phyloP scores from a whole-genome alignment of 2,888 invertebrate genomes.

The Andrena flavipes region DNA sequence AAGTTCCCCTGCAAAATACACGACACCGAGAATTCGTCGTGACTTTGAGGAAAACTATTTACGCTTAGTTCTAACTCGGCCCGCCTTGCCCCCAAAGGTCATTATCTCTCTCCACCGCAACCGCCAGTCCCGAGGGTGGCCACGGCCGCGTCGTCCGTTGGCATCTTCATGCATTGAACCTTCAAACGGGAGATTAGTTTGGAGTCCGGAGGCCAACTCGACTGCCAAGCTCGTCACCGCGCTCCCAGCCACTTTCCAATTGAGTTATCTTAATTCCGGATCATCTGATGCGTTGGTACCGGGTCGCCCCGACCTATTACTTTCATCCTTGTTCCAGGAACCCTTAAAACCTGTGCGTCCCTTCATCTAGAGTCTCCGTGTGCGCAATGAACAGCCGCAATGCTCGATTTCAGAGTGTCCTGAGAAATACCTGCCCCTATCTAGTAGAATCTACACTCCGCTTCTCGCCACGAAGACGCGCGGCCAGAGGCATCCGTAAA shows the following conservation, averaged over 20 bases:
- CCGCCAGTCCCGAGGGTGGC: constrained; percentile 40
- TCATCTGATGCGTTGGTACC: not conserved
- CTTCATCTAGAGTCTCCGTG: too few species aligned
- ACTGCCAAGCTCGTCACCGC: constrained; percentile 21
- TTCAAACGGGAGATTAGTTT: constrained; percentile 57
- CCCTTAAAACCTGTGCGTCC: not conserved
- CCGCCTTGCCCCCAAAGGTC: constrained; percentile 44
- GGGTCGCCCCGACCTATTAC: not conserved
- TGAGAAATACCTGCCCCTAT: too few species aligned
- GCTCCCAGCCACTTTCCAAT: not conserved
- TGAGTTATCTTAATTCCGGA: constrained; percentile 48
- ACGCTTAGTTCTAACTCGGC: constrained; percentile 50
- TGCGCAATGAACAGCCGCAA: not conserved
- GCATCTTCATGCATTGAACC: constrained; percentile 59
- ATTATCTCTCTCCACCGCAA: constrained; percentile 57
- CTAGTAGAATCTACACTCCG: not conserved
- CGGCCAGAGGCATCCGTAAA: constrained; percentile 27
- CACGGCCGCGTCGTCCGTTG: constrained; percentile 24
- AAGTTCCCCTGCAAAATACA: constrained; percentile 37
- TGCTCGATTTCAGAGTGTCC: too few species aligned
- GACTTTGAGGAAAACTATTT: constrained; percentile 51
- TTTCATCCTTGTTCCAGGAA: not conserved
- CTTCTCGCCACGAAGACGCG: not conserved
- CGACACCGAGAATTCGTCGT: constrained; percentile 35
- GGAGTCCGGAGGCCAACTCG: constrained; percentile 32